Base-by-base conservation (phyloP, 2,113 vertebrate species). In the Cricetomys ansorgei region DNA sequence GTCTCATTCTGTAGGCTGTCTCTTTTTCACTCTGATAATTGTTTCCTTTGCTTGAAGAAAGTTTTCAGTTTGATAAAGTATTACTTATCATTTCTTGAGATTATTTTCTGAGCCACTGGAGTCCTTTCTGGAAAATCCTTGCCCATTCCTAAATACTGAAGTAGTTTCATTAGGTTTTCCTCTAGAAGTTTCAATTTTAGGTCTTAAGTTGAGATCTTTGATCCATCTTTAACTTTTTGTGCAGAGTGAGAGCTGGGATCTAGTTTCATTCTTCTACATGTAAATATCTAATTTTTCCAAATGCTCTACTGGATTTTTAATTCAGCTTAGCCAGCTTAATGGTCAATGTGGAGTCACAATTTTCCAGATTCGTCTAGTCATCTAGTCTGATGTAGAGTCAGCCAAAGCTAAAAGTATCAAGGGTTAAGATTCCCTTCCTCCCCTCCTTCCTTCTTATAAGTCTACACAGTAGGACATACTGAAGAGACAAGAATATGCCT, bases 291-390 rank as follows among this genome's bases (percentile, higher is more conserved):
- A 13, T 40, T 43, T 83, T 62, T n/a, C 55, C 23, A 43, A 83
- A 43, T 83, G 80, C 55, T 83, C 37, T 83, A 40, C 23, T 83
- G 23, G 21, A 55, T 40, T 79, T 87, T 77, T 69, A 25, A 70
- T 17, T 73, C 76, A 55, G 45, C 23, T 91, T 11, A 34, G 55
- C 57, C 53, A 81, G 62, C 48, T 92, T 67, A 62, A 3, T 43
- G 15, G 1, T 87, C 31, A 77, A 37, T 37, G 29, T 57, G 85
- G 64, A n/a, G 17, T 75, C 2, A 0, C 48, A 31, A 43, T 92
- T 96, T 48, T 94, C 77, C 13, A 67, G 43, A 53, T 93, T 96
- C 67, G 86, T 93, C 69, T 43, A 76, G 75, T 86, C 55, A 91
- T 89, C 67, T 43, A 80, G 57, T 81, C 64, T 94, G 12, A 73